These are phyloP conservation scores for Gari tellinella DNA, from an alignment of 2,888 invertebrate species.

Conservation along the genomic window DNA sequence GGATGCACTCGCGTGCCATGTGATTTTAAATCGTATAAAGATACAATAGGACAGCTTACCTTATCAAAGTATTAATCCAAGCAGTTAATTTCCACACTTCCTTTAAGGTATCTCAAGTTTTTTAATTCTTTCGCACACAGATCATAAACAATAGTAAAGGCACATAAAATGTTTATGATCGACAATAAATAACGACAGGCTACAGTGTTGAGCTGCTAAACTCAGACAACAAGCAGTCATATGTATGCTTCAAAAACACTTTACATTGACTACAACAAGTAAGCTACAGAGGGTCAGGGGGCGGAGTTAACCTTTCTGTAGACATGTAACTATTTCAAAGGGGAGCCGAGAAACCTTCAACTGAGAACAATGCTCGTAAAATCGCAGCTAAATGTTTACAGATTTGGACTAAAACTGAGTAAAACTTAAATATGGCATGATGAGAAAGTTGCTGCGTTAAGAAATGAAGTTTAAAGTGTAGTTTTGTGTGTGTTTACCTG, in stretches of 20 bases:
- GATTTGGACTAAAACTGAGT: too few species aligned
- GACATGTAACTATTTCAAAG: constrained; percentile 25
- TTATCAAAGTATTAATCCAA: too few species aligned
- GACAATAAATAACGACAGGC: constrained; percentile 53
- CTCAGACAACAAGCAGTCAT: constrained; percentile 31
- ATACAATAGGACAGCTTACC: too few species aligned
- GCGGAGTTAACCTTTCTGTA: constrained; percentile 38
- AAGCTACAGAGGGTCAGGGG: constrained; percentile 31
- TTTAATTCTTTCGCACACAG: neutral
- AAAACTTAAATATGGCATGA: too few species aligned
- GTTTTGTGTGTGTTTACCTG: too few species aligned
- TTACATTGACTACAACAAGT: constrained; percentile 47
- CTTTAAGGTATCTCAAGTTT: too few species aligned
- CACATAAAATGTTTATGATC: constrained; percentile 56
- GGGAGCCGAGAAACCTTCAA: neutral
- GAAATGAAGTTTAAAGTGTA: too few species aligned
- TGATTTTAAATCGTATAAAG: neutral
- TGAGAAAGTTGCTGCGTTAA: too few species aligned
- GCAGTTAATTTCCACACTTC: too few species aligned
- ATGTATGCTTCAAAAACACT: constrained; percentile 35
- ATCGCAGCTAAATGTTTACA: too few species aligned
- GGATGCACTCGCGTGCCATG: neutral
- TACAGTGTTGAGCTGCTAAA: constrained; percentile 36
- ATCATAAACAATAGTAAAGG: constrained; percentile 58
- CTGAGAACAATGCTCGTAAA: too few species aligned